Conservation (phyloP, 2,113 vertebrate genomes). For the Thymallus thymallus region DNA sequence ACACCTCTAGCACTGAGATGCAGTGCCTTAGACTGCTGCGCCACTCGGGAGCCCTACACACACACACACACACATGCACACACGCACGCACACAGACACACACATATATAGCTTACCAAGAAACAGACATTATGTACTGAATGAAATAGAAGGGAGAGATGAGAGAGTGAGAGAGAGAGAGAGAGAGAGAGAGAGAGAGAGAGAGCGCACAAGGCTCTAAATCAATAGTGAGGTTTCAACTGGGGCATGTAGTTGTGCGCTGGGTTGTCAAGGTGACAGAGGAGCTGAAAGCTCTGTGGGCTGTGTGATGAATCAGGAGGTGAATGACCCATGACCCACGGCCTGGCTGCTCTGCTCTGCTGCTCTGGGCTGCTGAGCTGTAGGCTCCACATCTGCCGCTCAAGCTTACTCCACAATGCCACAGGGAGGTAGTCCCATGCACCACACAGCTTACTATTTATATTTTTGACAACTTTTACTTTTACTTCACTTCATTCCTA, state of each 20-base stretch:
- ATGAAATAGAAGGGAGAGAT: neutral
- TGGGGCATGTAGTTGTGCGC: slow-evolving; percentile 9
- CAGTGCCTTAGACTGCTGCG: no score
- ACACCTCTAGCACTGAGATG: no score
- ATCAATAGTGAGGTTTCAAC: slow-evolving; percentile 11
- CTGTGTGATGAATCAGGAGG: slow-evolving; percentile 15
- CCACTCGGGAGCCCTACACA: no score
- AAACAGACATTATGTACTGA: neutral
- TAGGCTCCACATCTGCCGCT: neutral
- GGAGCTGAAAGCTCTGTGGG: slow-evolving; percentile 10
- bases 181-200: neutral
- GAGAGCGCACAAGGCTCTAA: neutral
- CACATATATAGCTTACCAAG: neutral
- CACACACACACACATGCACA: no score
- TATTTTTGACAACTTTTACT: no score
- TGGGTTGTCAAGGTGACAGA: slow-evolving; percentile 17
- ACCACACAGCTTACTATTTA: no score
- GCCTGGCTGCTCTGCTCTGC: neutral
- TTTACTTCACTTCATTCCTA: no score
- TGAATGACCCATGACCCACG: slow-evolving; percentile 8
- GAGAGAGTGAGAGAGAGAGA: neutral
- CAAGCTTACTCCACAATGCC: neutral
- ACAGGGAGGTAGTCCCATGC: neutral
- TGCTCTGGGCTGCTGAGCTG: neutral
- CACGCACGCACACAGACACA: no score